Evolutionary conservation across 1,140 invertebrate genomes (phyloP), one percentile per base, ranked within the genome.

Genomic region (Danaus melanippus): DNA sequence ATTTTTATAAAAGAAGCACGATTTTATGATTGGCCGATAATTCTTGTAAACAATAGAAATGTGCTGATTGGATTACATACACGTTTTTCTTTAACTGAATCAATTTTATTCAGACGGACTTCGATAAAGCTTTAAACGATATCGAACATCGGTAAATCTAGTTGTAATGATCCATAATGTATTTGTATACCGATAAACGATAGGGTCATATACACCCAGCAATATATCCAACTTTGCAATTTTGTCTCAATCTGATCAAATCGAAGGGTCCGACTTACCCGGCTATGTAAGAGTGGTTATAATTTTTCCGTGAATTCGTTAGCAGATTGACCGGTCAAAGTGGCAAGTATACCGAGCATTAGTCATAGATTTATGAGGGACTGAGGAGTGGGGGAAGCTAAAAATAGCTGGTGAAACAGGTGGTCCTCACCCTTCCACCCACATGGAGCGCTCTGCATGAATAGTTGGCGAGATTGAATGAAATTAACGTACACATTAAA

Each of bases 371-470:
- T 79, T 74, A 79, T 77, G 75, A 75, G 67, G 70, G 80, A 62
- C 55, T 68, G 66, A 59, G 67, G 56, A 53, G 63, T 42, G 56
- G 46, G 66, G 51, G 50, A 43, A 21, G 60, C 76, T 81, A 82
- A 72, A 84, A 71, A 80, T 80, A 82, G 73, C 61, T 15, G 44
- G 57, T 74, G 67, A 58, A 84, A 84, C 81, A 84, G 81, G 81
- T 84, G 81, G 77, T 67, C 64, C 58, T 66, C 65, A 76, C 75
- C 74, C 76, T 71, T 71, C 66, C 72, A 70, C 69, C 66, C 67
- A 69, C 71, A 62, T 67, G 50, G 55, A 47, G 50, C 51, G 11
- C 45, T 54, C 58, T 51, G 54, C 53, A 60, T 49, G 45, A 45
- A 53, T 53, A 46, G 46, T 54, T 57, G 50, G 43, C 50, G 39